Evolutionary conservation across 2,113 vertebrate species (phyloP).

Genomic region (Oreocharis arfaki): DNA sequence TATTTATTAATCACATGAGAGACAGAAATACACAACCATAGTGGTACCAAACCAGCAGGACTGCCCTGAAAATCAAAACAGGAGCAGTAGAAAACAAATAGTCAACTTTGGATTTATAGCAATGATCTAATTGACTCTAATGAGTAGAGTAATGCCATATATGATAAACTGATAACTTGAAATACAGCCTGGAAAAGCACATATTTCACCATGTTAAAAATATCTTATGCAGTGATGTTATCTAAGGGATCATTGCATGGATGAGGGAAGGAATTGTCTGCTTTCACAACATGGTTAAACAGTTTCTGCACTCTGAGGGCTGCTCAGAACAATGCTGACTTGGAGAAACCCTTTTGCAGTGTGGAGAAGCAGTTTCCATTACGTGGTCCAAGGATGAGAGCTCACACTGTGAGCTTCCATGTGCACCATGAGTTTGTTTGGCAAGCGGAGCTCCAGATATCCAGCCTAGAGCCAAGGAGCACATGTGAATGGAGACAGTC

Average conservation of each 20-base stretch:
- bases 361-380: not conserved
- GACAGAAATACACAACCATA: not conserved
- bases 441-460: not conserved
- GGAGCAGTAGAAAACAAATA: not conserved
- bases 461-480: not conserved
- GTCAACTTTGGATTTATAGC: not conserved
- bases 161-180: not conserved
- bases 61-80: not conserved
- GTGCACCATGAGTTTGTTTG: not conserved
- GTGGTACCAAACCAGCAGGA: not conserved
- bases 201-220: not conserved
- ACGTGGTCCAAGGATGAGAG: accelerated
- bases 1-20: not conserved
- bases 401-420: not conserved
- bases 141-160: not conserved
- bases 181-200: not conserved
- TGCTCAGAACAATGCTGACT: not conserved
- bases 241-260: not conserved
- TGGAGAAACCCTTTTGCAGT: not conserved
- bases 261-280: not conserved
- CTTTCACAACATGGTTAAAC: not conserved
- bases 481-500: not conserved
- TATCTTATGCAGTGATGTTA: not conserved
- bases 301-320: not conserved
- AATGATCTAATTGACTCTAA: not conserved